These are phyloP conservation scores for Drosophila kikkawai DNA, from an alignment of 1,140 invertebrate species.

Conservation along the genomic window DNA sequence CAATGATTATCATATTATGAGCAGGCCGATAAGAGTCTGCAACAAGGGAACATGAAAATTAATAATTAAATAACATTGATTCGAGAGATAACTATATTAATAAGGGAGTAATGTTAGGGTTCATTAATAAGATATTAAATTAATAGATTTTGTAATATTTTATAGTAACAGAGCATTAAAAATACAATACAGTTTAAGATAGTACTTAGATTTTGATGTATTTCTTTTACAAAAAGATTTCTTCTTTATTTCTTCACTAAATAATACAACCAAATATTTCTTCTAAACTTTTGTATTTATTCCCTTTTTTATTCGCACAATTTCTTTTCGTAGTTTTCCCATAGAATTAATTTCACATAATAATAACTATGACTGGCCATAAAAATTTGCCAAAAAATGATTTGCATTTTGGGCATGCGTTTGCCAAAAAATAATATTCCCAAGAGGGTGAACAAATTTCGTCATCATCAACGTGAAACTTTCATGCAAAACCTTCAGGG, in stretches of 20 bases:
- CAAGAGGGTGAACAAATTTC: constrained; percentile 31
- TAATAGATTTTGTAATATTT: not conserved
- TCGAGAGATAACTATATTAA: not conserved
- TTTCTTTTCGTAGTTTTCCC: constrained; percentile 9
- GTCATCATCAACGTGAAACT: constrained; percentile 29
- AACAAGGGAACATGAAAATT: constrained; percentile 27
- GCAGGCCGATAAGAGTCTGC: constrained; percentile 16
- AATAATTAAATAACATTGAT: constrained; percentile 35
- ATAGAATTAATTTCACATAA: constrained; percentile 34
- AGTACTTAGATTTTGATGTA: not conserved
- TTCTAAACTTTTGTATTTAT: not conserved
- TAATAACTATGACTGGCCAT: constrained; percentile 29
- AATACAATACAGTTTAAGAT: not conserved
- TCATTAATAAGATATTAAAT: not conserved
- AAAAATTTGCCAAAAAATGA: constrained; percentile 21
- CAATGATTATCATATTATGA: constrained; percentile 35
- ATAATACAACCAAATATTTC: not conserved
- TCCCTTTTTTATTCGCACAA: not conserved
- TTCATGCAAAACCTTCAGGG: constrained; percentile 60
- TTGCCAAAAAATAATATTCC: constrained; percentile 30
- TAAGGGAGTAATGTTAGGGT: not conserved
- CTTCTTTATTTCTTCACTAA: fast-evolving
- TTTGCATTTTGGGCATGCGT: constrained; percentile 61
- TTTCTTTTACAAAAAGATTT: not conserved
- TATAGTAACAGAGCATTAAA: not conserved